A percentile compares a stretch with the other conserved stretches of the same genome.
phyloP scores from a whole-genome alignment of 1,140 invertebrate genomes.

The Pissodes strobi region DNA sequence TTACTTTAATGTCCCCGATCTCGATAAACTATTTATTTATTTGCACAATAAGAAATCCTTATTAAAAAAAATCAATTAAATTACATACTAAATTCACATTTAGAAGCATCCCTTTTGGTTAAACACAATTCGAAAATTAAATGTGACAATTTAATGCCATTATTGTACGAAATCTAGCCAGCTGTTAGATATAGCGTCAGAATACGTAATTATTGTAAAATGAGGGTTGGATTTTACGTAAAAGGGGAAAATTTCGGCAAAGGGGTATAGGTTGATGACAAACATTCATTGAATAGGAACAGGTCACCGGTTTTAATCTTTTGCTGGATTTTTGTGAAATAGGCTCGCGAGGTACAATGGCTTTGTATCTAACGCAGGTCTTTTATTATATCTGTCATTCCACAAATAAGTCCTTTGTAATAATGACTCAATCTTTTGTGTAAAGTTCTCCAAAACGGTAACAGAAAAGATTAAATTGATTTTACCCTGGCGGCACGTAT shows the following conservation, averaged over 20 bases:
- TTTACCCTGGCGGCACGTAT: too few species aligned
- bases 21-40: too few species aligned
- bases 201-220: conserved; percentile 55
- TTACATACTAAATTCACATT: not conserved
- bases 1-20: too few species aligned
- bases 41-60: too few species aligned
- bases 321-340: conserved; percentile 52
- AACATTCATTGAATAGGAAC: conserved; percentile 46
- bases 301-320: conserved; percentile 39
- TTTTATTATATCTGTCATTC: conserved; percentile 42
- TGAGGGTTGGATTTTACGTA: conserved; percentile 52
- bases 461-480: conserved; percentile 46
- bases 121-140: conserved; percentile 9
- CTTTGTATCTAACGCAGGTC: conserved; percentile 38
- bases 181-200: conserved; percentile 50
- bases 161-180: conserved; percentile 44
- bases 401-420: conserved; percentile 36
- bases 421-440: conserved; percentile 40
- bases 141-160: conserved; percentile 17
- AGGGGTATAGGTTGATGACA: conserved; percentile 48
- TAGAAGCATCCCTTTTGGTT: conserved; percentile 8
- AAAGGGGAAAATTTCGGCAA: conserved; percentile 51
- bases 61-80: conserved; percentile 1
- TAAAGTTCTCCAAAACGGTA: conserved; percentile 41
- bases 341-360: conserved; percentile 42